Base-by-base conservation (phyloP, 2,797 vertebrate genomes). In the Amazonetta brasiliensis region DNA sequence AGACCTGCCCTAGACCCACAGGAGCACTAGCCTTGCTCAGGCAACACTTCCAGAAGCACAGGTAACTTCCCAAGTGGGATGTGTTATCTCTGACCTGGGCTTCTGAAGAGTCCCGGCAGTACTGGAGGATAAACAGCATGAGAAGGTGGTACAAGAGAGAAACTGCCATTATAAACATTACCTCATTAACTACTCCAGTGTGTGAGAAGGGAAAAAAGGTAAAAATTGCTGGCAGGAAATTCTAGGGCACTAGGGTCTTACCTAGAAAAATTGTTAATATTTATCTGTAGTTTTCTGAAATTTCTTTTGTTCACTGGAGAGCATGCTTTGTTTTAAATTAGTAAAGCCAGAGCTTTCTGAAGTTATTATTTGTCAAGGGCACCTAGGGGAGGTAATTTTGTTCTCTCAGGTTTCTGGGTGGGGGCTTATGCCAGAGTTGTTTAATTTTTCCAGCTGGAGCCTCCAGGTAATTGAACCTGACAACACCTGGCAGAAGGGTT, bases 401-500 rank as follows among this genome's bases (percentile, higher is more conserved):
- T 59, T 90, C 54, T 79, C 59, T 59, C n/a, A 33, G 77, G 63
- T 93, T 89, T 71, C 52, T 77, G 74, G 90, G 86, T 86, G 77
- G 31, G 63, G 56, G 13, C 10, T 89, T 7, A 4, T 2, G 63
- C 52, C 71, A 79, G 60, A 81, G 9, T 2, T 44, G 35, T 87
- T 94, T 56, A n/a, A 74, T 69, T 90, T 90, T 87, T 73, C 78
- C 71, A 82, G 46, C 59, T 87, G 84, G 67, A 94, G 59, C 31
- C 83, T 87, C 59, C 11, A 67, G 80, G 83, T 69, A 79, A 55
- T 46, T 87, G 90, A 90, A 84, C 71, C 69, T 88, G 85, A 59
- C 85, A 84, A 9, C 76, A 91, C 73, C 90, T 95, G 93, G 84
- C 68, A 92, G 63, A 68, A 88, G 86, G 81, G 74, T 10, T 82